Base-by-base conservation (phyloP, 2,888 invertebrate species). In the Temnothorax rugatulus region DNA sequence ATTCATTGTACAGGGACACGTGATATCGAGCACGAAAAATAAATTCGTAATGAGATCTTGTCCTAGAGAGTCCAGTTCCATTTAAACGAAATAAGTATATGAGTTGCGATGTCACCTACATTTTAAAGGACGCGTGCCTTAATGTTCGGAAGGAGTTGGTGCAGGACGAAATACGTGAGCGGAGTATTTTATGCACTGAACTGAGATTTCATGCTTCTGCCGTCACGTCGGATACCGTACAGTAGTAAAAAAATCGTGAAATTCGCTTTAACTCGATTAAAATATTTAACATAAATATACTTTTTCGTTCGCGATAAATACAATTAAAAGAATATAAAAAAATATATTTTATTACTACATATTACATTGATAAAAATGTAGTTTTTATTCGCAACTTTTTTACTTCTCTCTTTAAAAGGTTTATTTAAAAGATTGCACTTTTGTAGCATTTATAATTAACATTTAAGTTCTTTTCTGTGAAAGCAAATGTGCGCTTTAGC, bases 81-180 rank as follows among this genome's bases (percentile, higher is more conserved):
- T 57, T 71, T 71, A 79, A 71, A 69, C 25, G 73, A 83, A 75
- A 82, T 50, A 82, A 50, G 52, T 83, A 59, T 79, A 81, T 61
- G 57, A 81, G 38, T n/a, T 69, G 29, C 59, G 81, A 81, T 29
- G 59, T 69, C 50, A 29, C 66, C 29, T 81, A 83, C 50, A 61
- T 81, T 47, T 73, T 47, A 69, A 84, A 68, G 52, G 54, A 52
- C 15, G 76, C 44, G 34, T 47, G 47, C 29, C 21, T 47, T 25
- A 21, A 69, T 44, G 41, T 52, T 25, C n/a, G n/a, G 18, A 50
- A 44, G 59, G 34, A 79, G 38, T 71, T 18, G 11, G n/a, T 13
- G 47, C 47, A 59, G 47, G 18, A 81, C 44, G 13, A 13, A 54
- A n/a, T 66, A 77, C 68, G 73, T 79, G 79, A 71, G 73, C 57